A percentile compares a stretch with the other conserved stretches of the same genome.
Evolutionary conservation across 2,797 vertebrate species (phyloP).

Genomic region (Naso thynnoides): DNA sequence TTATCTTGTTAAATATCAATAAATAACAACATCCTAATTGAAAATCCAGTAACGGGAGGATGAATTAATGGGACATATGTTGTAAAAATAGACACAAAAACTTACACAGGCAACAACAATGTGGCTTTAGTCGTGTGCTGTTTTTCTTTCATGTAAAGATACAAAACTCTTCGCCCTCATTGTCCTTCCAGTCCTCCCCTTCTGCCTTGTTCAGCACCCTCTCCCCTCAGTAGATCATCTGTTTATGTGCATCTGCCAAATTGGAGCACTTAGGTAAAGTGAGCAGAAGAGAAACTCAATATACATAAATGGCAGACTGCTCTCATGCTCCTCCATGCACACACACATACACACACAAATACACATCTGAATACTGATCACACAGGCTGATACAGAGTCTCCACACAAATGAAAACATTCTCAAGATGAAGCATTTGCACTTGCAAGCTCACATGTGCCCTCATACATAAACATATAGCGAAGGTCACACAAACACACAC

Average conservation of each 20-base stretch:
- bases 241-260: conserved; percentile 82
- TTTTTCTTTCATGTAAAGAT: conserved; percentile 22
- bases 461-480: background rate
- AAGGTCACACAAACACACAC: background rate
- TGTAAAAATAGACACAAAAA: conserved; percentile 33
- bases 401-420: conserved; percentile 25
- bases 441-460: background rate
- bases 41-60: background rate
- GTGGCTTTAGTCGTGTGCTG: background rate
- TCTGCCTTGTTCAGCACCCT: conserved; percentile 58
- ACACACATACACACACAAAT: conserved; percentile 22
- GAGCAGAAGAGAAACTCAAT: conserved; percentile 80
- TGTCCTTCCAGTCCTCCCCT: conserved; percentile 53
- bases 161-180: conserved; percentile 34
- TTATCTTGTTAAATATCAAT: background rate
- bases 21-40: background rate
- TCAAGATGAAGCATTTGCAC: conserved; percentile 20
- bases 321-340: conserved; percentile 41
- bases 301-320: conserved; percentile 80
- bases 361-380: conserved; percentile 15
- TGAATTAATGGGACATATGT: background rate
- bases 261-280: conserved; percentile 85
- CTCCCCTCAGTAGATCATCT: conserved; percentile 79
- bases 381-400: conserved; percentile 14
- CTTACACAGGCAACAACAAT: conserved; percentile 9